phyloP scores from a whole-genome alignment of 1,140 invertebrate genomes.

The Bombyx mori region DNA sequence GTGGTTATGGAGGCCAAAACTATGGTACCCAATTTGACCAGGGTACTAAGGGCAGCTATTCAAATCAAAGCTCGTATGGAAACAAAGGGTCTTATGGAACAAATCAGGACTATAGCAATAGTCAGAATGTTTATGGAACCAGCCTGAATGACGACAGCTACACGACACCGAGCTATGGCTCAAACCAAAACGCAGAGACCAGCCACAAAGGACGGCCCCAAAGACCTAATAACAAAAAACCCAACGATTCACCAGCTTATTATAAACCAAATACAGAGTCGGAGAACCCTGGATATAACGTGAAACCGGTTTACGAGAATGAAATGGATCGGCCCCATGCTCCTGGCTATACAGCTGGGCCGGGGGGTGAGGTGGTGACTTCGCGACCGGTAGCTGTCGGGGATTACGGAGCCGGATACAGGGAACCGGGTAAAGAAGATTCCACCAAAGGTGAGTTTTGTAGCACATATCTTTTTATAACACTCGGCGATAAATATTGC shows the following conservation, averaged over 20 bases:
- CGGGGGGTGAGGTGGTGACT: conserved; percentile 42
- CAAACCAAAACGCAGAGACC: not conserved
- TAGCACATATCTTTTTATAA: not conserved
- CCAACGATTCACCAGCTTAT: conserved; percentile 6
- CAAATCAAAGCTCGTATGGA: conserved; percentile 12
- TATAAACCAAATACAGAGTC: not conserved
- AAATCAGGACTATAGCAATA: conserved; percentile 1
- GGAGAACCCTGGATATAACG: conserved; percentile 1
- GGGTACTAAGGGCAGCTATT: conserved; percentile 5
- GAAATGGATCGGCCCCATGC: conserved; percentile 38
- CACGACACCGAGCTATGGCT: conserved; percentile 1
- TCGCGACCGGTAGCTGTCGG: conserved; percentile 44
- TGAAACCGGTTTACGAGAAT: conserved; percentile 51
- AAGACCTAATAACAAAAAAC: conserved; percentile 13
- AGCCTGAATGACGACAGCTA: conserved; percentile 2
- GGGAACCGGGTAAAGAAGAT: conserved; percentile 18
- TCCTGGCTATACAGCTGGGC: conserved; percentile 37
- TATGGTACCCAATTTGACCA: conserved; percentile 11
- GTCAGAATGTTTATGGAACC: conserved; percentile 12
- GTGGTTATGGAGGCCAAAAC: conserved; percentile 8
- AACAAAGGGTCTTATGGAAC: conserved; percentile 11
- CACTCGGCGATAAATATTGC: too few species aligned
- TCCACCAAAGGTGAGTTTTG: conserved; percentile 44
- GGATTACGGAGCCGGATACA: conserved; percentile 33
- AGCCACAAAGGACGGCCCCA: conserved; percentile 1